Percentiles rank a stretch among this genome's conserved stretches.
Evolutionary conservation across 2,797 vertebrate genomes (phyloP).

Genomic region (Halcyon badia): DNA sequence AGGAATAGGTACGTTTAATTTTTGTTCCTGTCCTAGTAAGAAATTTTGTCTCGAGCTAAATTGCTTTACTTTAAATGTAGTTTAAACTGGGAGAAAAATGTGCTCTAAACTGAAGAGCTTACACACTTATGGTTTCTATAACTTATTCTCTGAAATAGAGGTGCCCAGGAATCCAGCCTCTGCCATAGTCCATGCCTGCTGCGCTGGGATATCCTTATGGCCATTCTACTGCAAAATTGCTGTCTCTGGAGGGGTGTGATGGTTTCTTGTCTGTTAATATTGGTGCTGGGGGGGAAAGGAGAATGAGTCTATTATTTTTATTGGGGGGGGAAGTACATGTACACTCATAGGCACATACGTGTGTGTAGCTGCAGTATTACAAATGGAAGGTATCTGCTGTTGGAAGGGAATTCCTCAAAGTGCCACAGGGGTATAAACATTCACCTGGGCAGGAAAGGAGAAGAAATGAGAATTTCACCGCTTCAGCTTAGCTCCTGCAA

Average conservation of each 20-base stretch:
- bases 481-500: not conserved
- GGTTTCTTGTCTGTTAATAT: conserved; percentile 36
- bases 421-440: not conserved
- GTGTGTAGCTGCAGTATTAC: not conserved
- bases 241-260: conserved; percentile 23
- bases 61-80: not conserved
- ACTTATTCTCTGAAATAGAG: not conserved
- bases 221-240: conserved; percentile 10
- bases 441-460: not conserved
- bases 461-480: not conserved
- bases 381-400: not conserved
- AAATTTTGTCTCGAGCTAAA: not conserved
- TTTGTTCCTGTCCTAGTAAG: not conserved
- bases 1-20: not conserved
- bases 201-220: not conserved
- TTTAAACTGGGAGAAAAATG: not conserved
- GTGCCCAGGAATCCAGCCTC: not conserved
- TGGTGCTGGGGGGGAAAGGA: conserved; percentile 22
- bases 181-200: not conserved
- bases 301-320: not conserved
- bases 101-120: not conserved
- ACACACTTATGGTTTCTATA: not conserved
- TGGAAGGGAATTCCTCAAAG: not conserved
- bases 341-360: accelerated
- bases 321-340: not conserved